phyloP scores from a whole-genome alignment of 1,140 invertebrate species.

The Drosophila grimshawi region DNA sequence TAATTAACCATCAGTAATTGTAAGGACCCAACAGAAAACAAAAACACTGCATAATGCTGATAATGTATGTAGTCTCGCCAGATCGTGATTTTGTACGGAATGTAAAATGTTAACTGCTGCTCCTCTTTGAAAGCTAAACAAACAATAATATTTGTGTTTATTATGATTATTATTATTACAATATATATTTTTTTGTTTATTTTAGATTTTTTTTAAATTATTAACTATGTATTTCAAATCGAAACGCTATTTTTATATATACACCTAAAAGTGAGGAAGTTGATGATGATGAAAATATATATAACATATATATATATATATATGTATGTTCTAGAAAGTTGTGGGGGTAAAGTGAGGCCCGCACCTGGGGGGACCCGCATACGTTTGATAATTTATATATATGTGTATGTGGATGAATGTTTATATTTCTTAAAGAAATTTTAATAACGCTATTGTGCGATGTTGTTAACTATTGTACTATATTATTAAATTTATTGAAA shows the following conservation, averaged over 20 bases:
- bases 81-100: conserved; percentile 28
- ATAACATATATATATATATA: conserved; percentile 3
- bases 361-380: conserved; percentile 38
- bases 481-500: conserved; percentile 64
- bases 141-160: conserved; percentile 37
- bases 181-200: conserved; percentile 50
- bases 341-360: conserved; percentile 21
- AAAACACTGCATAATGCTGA: conserved; percentile 30
- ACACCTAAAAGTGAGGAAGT: conserved; percentile 27
- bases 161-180: neutral
- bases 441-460: conserved; percentile 84
- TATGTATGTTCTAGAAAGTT: conserved; percentile 34
- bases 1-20: conserved; percentile 40
- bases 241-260: conserved; percentile 72
- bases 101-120: neutral
- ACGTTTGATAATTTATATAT: conserved; percentile 71
- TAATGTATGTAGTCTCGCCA: conserved; percentile 40
- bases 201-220: conserved; percentile 45
- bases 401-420: conserved; percentile 76
- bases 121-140: conserved; percentile 30
- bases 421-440: conserved; percentile 85
- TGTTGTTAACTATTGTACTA: conserved; percentile 84
- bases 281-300: conserved; percentile 17
- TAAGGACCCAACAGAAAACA: neutral
- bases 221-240: conserved; percentile 56